Base-by-base conservation (phyloP, 2,113 vertebrate genomes). In the Elephantulus edwardii region DNA sequence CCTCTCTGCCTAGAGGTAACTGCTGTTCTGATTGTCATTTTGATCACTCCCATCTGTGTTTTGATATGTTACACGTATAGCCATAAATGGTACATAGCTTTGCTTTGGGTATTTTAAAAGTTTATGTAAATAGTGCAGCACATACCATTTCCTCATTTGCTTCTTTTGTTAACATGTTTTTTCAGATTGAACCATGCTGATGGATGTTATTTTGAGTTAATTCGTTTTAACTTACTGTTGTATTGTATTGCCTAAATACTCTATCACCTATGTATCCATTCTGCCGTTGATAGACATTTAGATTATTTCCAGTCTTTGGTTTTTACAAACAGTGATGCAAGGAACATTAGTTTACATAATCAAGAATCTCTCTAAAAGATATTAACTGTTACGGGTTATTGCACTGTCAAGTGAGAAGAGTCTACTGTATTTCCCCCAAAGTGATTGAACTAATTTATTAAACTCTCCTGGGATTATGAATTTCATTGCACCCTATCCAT, bases 61-160 rank as follows among this genome's bases (percentile, higher is more conserved):
- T 93, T 74, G 44, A 79, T 85, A 86, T 83, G 42, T 90, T 78
- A 44, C 44, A n/a, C 38, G 52, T 90, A 30, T 76, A 90, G 72
- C 81, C 46, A 56, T 64, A 94, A 90, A 79, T 52, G 19, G 81
- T 78, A 58, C 6, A 2, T 90, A 68, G 70, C 40, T 95, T 81
- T 93, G 78, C 81, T 89, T 90, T 94, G 42, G 64, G 70, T 74
- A 76, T 72, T 77, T 84, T 92, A 62, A 83, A 86, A 81, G 79
- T 90, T 93, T 89, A 50, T 80, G 22, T 80, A 93, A 94, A 86
- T 90, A 30, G 13, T 86, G 40, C n/a, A 87, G 33, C 90, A 75
- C n/a, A 40, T 92, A 83, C 71, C 71, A 80, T 83, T 88, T 93
- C 66, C 72, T 56, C 28, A 30, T 46, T 84, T 79, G 46, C 72